Evolutionary conservation across 2,113 vertebrate species (phyloP).

Genomic region (Solea senegalensis): DNA sequence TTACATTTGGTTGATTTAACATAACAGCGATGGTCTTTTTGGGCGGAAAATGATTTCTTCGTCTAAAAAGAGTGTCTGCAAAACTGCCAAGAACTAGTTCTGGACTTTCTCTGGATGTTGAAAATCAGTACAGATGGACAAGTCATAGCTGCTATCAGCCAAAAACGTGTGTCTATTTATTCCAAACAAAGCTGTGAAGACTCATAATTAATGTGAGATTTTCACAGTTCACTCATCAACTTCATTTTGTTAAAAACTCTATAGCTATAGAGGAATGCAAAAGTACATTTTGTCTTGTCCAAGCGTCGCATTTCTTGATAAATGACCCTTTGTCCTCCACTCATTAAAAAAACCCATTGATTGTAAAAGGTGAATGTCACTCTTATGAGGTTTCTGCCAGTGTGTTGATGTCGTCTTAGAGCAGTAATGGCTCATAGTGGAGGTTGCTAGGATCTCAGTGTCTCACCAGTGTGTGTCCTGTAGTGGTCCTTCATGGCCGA

Average conservation of each 20-base stretch:
- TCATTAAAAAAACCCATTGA: slow-evolving; percentile 17
- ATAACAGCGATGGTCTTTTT: slow-evolving; percentile 42
- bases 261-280: slow-evolving; percentile 51
- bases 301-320: slow-evolving; percentile 48
- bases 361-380: slow-evolving; percentile 13
- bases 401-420: slow-evolving; percentile 28
- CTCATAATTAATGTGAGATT: slow-evolving; percentile 76
- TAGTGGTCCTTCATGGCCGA: slow-evolving; percentile 99
- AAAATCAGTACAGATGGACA: slow-evolving; percentile 73
- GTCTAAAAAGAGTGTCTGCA: slow-evolving; percentile 36
- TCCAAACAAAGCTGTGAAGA: slow-evolving; percentile 75
- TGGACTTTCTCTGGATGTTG: slow-evolving; percentile 63
- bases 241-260: slow-evolving; percentile 54
- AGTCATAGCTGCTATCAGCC: slow-evolving; percentile 56
- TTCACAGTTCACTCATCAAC: slow-evolving; percentile 72
- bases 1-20: slow-evolving; percentile 32
- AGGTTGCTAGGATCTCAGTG: slow-evolving; percentile 9
- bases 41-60: slow-evolving; percentile 40
- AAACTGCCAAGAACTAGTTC: slow-evolving; percentile 57
- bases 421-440: slow-evolving; percentile 4
- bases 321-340: slow-evolving; percentile 58
- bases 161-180: slow-evolving; percentile 65
- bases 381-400: slow-evolving; percentile 30
- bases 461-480: slow-evolving; percentile 96
- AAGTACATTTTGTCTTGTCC: slow-evolving; percentile 56